Percentiles rank a stretch among this genome's conserved stretches.
Conservation (phyloP, 2,797 vertebrate species). For the Iguana delicatissima region DNA sequence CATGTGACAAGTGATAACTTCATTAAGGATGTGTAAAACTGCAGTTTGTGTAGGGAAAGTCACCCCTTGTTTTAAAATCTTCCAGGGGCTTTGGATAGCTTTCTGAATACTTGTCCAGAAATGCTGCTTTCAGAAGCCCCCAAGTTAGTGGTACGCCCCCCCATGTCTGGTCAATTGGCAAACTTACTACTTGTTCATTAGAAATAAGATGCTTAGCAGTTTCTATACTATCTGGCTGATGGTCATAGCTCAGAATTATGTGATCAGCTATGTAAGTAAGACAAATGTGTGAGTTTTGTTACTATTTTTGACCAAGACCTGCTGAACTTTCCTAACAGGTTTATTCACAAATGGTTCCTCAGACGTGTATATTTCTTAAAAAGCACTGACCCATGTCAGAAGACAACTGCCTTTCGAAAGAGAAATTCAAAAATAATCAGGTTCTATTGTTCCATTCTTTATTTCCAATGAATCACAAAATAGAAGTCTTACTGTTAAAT, state of each 20-base stretch:
- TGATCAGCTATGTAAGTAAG: no score
- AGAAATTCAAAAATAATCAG: neutral
- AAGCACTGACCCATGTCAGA: neutral
- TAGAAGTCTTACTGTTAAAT: neutral
- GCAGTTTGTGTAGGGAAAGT: no score
- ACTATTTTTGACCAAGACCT: neutral
- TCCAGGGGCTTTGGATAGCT: no score
- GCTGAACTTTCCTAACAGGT: neutral
- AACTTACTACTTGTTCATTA: no score
- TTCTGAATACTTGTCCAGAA: no score
- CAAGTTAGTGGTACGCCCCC: no score
- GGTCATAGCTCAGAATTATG: neutral
- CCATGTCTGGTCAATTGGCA: neutral
- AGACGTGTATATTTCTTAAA: neutral
- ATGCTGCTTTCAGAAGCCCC: no score
- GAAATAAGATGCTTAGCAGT: neutral
- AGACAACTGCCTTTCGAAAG: neutral
- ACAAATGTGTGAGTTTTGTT: neutral
- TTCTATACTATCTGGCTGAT: neutral
- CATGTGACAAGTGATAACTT: no score
- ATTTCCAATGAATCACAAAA: neutral
- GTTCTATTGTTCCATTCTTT: neutral
- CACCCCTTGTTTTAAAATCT: no score
- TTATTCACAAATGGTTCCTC: neutral
- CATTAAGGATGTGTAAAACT: no score